A percentile compares a stretch with the other conserved stretches of the same genome.
Conservation (phyloP, 2,797 vertebrate genomes). For the Sylvia borin region DNA sequence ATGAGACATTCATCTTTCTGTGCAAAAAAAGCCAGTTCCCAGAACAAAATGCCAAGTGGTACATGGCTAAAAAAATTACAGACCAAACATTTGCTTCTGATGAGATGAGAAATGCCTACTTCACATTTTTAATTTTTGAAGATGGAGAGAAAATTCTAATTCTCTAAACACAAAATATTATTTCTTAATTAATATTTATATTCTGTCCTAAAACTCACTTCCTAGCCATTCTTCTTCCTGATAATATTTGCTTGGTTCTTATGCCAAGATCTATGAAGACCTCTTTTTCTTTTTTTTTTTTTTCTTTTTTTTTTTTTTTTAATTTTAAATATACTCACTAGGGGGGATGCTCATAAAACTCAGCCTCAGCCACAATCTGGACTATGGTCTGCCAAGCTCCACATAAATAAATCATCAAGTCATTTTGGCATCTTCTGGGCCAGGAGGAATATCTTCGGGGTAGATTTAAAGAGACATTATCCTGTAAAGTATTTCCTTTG, state of each 20-base stretch:
- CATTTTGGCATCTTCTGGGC: slow-evolving; percentile 78
- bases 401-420: slow-evolving; percentile 82
- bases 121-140: not conserved
- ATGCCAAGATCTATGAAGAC: slow-evolving; percentile 54
- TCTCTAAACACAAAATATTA: slow-evolving; percentile 8
- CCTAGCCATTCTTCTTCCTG: slow-evolving; percentile 25
- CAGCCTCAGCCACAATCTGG: slow-evolving; percentile 79
- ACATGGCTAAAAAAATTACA: slow-evolving; percentile 6
- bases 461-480: slow-evolving; percentile 78
- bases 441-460: slow-evolving; percentile 71
- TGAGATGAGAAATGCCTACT: slow-evolving; percentile 7
- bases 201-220: slow-evolving; percentile 15
- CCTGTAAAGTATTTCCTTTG: slow-evolving; percentile 42
- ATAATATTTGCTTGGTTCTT: slow-evolving; percentile 50
- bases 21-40: slow-evolving; percentile 22
- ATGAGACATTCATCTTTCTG: slow-evolving; percentile 62
- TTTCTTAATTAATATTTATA: slow-evolving; percentile 20
- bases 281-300: not conserved
- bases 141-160: slow-evolving; percentile 31
- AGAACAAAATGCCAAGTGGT: slow-evolving; percentile 16
- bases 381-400: slow-evolving; percentile 77
- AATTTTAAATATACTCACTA: slow-evolving; percentile 76
- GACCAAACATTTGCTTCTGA: slow-evolving; percentile 12
- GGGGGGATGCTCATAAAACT: slow-evolving; percentile 78
- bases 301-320: slow-evolving; percentile 18